Percentiles rank a stretch among this genome's conserved stretches.
phyloP scores from a whole-genome alignment of 2,113 vertebrate genomes.

The Edolisoma coerulescens region DNA sequence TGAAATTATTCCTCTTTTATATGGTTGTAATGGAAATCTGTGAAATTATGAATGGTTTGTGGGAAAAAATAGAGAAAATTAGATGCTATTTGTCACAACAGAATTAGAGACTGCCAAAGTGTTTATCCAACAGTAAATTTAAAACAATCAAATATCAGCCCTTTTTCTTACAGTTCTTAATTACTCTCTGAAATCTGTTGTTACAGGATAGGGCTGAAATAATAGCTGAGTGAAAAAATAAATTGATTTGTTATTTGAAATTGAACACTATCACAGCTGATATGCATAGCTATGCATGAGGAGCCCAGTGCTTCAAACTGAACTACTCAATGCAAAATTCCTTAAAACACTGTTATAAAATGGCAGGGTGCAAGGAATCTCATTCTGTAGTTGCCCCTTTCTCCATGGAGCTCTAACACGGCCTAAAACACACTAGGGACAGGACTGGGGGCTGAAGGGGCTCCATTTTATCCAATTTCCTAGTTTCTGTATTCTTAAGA shows the following conservation, averaged over 20 bases:
- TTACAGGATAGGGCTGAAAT: background rate
- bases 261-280: background rate
- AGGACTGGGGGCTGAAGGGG: background rate
- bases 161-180: background rate
- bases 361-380: background rate
- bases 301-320: background rate
- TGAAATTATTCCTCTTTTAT: background rate
- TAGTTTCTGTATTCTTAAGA: background rate
- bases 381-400: background rate
- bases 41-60: background rate
- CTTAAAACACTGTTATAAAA: background rate
- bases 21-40: background rate
- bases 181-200: background rate
- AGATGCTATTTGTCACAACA: background rate
- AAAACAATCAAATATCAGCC: background rate
- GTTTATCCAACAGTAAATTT: background rate
- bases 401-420: background rate
- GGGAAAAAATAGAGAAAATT: background rate
- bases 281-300: background rate
- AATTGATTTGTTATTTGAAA: background rate
- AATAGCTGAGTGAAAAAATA: background rate
- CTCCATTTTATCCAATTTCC: background rate
- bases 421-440: background rate
- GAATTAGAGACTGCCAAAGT: background rate
- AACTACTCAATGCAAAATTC: background rate